Conservation (phyloP, 2,113 vertebrate species). For the Peromyscus maniculatus region DNA sequence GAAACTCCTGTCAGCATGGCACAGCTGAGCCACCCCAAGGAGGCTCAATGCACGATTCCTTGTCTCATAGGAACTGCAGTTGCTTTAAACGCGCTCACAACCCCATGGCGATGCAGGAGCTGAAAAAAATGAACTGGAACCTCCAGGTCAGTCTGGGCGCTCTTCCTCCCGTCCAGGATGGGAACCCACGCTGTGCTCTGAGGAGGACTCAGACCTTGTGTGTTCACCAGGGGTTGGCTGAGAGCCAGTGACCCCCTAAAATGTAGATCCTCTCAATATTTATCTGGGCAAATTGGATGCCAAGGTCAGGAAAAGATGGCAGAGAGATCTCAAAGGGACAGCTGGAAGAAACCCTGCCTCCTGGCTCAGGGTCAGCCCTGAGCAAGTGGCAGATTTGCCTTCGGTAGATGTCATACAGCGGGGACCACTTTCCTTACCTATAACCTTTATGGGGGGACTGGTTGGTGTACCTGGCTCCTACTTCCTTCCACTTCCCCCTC, state of each 20-base stretch:
- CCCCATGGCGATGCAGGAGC: slow-evolving; percentile 89
- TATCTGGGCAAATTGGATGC: not conserved
- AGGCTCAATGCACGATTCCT: not conserved
- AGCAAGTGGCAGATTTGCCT: not conserved
- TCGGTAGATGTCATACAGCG: not conserved
- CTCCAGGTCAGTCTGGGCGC: slow-evolving; percentile 89
- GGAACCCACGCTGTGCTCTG: fast-evolving
- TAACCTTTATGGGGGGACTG: too few relatives aligned
- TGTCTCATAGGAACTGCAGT: slow-evolving; percentile 89
- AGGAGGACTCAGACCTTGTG: not conserved
- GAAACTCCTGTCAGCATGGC: not conserved
- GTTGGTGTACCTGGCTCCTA: not conserved
- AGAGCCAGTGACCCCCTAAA: not conserved
- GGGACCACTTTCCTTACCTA: not conserved
- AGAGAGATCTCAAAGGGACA: not conserved
- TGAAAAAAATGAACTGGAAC: slow-evolving; percentile 92
- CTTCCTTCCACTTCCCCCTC: not conserved
- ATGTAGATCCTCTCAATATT: not conserved
- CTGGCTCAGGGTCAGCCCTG: not conserved
- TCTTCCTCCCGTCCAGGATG: not conserved
- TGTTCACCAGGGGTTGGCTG: not conserved
- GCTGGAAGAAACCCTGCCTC: not conserved
- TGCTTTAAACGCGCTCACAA: slow-evolving; percentile 89
- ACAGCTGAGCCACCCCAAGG: not conserved
- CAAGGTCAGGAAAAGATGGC: not conserved